A percentile compares a stretch with the other conserved stretches of the same genome.
These are phyloP conservation scores for Cephalotes varians DNA, from an alignment of 2,888 invertebrate species.

Conservation along the genomic window DNA sequence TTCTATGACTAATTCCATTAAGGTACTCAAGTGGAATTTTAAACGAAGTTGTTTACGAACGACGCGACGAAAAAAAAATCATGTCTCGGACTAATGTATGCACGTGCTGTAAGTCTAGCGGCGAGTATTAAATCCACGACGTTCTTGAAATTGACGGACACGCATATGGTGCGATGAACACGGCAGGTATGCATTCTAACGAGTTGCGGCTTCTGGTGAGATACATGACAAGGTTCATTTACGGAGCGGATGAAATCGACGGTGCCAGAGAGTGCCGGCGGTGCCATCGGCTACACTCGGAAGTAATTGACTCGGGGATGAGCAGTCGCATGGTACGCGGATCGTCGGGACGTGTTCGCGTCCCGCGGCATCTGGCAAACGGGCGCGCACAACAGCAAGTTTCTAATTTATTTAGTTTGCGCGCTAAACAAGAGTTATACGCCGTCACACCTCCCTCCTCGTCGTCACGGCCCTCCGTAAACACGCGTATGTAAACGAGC, in stretches of 20 bases:
- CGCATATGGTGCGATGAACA: not conserved
- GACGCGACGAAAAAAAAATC: not conserved
- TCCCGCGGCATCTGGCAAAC: constrained; percentile 57
- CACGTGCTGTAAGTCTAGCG: not conserved
- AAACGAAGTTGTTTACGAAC: not conserved
- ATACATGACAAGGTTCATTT: constrained; percentile 59
- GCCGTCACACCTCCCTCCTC: constrained; percentile 35
- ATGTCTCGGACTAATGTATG: not conserved
- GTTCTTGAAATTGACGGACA: not conserved
- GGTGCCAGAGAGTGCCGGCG: constrained; percentile 16
- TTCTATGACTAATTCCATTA: not conserved
- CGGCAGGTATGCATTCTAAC: not conserved
- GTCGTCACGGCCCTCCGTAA: not conserved
- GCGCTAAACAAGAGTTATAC: constrained; percentile 37
- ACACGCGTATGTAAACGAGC: constrained; percentile 4
- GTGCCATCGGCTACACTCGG: constrained; percentile 49
- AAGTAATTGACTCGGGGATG: constrained; percentile 64
- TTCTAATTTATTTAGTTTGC: constrained; percentile 71
- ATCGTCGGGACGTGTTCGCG: constrained; percentile 18
- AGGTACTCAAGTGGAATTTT: not conserved
- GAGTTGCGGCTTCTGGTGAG: constrained; percentile 1
- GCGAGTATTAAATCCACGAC: not conserved
- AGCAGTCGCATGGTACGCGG: constrained; percentile 49
- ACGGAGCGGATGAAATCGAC: constrained; percentile 58
- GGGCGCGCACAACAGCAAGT: constrained; percentile 55